Base-by-base conservation (phyloP, 2,888 invertebrate species). In the Argyra leucocephala region DNA sequence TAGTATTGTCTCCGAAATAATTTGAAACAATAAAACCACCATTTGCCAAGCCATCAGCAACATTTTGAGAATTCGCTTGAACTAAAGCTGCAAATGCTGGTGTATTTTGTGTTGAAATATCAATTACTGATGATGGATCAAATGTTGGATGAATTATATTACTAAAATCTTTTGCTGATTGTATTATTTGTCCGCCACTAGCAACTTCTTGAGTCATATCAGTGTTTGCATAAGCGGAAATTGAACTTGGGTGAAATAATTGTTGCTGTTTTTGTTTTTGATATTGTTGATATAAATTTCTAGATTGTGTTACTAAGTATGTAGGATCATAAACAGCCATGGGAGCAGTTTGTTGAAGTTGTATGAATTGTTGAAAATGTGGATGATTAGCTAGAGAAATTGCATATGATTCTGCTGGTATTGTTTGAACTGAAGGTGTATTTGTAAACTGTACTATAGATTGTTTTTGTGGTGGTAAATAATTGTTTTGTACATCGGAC, bases 181-280 rank as follows among this genome's bases (percentile, higher is more conserved):
- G 76, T 48, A 76, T 67, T 23, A 80, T 76, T 69, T 80, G 80
- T 0, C 80, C 79, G 66, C 76, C 74, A 67, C 78, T 78, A 48
- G 79, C 78, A 10, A 78, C 76, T 66, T 79, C 74, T 65, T 77
- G 77, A 7, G 76, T 78, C 15, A 77, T 69, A 66, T 79, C 79
- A 1, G 74, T 74, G 61, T 75, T 75, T 1, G 74, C 74, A 63
- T 76, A 77, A 2, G 73, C 26, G 63, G 73, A 70, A 22, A 73
- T 64, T 5, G 79, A 80, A 58, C 81, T 82, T 12, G 83, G 81
- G 73, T 84, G 83, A 69, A 83, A 84, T 9, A 84, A 74, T 15
- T 79, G 76, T 59, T 69, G 70, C 1, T 62, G 63, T 24, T 63
- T 63, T 21, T 69, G 67, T 67, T 76, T 76, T 62, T 78, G 78